Conservation (phyloP, 2,797 vertebrate species). For the Sphenodon punctatus region DNA sequence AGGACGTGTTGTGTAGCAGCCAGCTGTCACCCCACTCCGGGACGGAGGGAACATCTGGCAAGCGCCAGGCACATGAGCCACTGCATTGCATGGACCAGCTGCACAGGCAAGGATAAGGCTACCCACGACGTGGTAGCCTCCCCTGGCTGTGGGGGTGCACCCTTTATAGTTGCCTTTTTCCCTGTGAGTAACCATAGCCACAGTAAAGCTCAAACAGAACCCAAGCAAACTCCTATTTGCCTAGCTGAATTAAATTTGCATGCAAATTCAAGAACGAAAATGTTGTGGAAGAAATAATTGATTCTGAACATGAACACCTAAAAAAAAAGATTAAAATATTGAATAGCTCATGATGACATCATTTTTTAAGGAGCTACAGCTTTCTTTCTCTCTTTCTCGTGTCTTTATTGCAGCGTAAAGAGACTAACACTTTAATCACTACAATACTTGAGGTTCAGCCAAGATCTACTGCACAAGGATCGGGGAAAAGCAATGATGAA, state of each 20-base stretch:
- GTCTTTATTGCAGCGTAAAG: slow-evolving; percentile 69
- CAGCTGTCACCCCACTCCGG: no score
- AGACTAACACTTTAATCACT: slow-evolving; percentile 79
- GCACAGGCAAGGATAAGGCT: no score
- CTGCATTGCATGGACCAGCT: no score
- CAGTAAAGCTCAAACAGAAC: background rate
- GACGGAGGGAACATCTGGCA: no score
- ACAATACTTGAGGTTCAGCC: slow-evolving; percentile 83
- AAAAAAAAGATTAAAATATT: background rate
- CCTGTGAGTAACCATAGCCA: background rate
- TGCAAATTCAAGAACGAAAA: background rate
- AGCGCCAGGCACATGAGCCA: no score
- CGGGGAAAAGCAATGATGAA: slow-evolving; percentile 83
- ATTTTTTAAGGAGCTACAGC: background rate
- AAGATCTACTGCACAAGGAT: slow-evolving; percentile 68
- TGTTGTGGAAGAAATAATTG: background rate
- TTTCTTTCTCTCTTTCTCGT: background rate
- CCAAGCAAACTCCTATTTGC: background rate
- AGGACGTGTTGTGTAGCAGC: no score
- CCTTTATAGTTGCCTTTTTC: no score
- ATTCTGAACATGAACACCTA: background rate
- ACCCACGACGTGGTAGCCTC: no score
- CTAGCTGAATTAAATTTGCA: background rate
- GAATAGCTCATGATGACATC: background rate
- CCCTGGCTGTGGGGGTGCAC: no score